phyloP scores from a whole-genome alignment of 2,113 vertebrate genomes.

The Otus sunia region DNA sequence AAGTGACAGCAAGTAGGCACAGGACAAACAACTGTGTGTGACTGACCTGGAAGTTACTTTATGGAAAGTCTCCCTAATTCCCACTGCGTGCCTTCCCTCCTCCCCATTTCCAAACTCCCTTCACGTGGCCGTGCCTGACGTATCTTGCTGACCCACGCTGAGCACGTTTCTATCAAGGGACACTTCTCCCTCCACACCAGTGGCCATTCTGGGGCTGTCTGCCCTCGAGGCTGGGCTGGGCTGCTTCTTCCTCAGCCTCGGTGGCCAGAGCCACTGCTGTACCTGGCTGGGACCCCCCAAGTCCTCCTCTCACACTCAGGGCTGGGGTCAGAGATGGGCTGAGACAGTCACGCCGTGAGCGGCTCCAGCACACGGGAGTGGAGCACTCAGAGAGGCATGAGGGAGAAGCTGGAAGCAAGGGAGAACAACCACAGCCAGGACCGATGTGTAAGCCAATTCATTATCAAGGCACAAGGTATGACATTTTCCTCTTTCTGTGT shows the following conservation, averaged over 20 bases:
- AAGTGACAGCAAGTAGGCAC: neutral
- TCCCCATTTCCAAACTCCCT: neutral
- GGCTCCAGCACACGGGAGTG: neutral
- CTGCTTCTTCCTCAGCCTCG: neutral
- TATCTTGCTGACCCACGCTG: neutral
- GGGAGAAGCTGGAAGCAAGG: neutral
- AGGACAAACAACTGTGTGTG: neutral
- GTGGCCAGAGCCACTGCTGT: neutral
- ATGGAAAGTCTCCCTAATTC: neutral
- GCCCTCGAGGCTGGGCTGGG: neutral
- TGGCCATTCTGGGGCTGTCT: neutral
- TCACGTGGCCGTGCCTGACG: rapidly evolving
- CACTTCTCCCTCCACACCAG: neutral
- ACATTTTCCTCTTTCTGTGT: rapidly evolving
- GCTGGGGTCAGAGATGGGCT: neutral
- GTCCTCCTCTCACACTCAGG: neutral
- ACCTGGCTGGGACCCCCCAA: neutral
- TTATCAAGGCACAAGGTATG: neutral
- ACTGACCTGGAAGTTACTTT: neutral
- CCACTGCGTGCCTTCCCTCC: neutral
- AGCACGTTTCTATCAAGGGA: neutral
- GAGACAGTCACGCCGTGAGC: rapidly evolving
- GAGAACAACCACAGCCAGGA: neutral
- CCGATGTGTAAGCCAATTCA: neutral
- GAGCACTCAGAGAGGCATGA: neutral